These are phyloP conservation scores for Cladorhizidae sp. DNA, from an alignment of 37 sponge, comb jelly and placozoan species.

Conservation along the genomic window DNA sequence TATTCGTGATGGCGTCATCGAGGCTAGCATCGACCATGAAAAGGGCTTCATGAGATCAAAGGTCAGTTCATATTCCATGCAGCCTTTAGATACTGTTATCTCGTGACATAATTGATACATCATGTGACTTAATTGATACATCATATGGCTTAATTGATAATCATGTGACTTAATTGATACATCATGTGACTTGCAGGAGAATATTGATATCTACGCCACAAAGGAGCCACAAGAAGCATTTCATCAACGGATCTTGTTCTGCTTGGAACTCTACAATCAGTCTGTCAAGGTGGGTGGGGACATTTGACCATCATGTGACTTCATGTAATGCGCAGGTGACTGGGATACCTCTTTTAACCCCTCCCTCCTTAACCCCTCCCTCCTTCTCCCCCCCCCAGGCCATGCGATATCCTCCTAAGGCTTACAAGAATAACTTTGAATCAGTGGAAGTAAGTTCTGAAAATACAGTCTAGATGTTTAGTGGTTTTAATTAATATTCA, in stretches of 20 bases:
- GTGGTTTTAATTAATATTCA: neutral
- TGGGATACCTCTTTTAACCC: neutral
- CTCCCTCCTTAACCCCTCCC: neutral
- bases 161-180: neutral
- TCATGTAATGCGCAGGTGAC: neutral
- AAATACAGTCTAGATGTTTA: neutral
- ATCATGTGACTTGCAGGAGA: conserved; percentile 57
- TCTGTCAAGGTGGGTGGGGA: conserved; percentile 76
- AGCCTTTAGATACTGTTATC: too few species aligned
- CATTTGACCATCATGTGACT: neutral
- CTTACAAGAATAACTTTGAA: conserved; percentile 85
- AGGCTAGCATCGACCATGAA: conserved; percentile 92
- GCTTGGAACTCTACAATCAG: conserved; percentile 92
- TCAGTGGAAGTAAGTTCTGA: conserved; percentile 57
- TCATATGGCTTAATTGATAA: too few species aligned
- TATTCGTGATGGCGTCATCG: conserved; percentile 92
- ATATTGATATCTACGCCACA: conserved; percentile 87
- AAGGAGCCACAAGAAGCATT: conserved; percentile 95
- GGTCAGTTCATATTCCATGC: too few species aligned
- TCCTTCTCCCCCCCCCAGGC: conserved; percentile 41
- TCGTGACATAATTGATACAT: too few species aligned
- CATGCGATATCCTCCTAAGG: conserved; percentile 95
- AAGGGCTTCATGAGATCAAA: conserved; percentile 91
- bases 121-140: too few species aligned
- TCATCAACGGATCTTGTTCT: conserved; percentile 92